These are phyloP conservation scores for Rhingia rostrata DNA, from an alignment of 2,888 invertebrate genomes.

Conservation along the genomic window DNA sequence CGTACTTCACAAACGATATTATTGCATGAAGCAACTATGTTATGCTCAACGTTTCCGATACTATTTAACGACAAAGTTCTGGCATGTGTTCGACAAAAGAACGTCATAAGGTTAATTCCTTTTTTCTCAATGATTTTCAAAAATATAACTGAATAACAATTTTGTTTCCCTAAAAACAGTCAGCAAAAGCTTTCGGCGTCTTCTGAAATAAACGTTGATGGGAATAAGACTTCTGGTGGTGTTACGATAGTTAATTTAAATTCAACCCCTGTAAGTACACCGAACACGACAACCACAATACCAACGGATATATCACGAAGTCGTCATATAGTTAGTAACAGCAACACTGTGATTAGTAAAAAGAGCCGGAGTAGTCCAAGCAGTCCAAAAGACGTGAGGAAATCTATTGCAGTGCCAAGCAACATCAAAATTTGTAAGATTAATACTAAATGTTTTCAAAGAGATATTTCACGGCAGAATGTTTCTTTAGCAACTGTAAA, in stretches of 20 bases:
- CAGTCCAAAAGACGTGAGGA: constrained; percentile 77
- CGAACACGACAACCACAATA: constrained; percentile 43
- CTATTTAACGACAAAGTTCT: constrained; percentile 92
- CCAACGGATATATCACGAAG: constrained; percentile 56
- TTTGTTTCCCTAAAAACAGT: constrained; percentile 72
- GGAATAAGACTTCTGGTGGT: constrained; percentile 89
- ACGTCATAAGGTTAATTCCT: constrained; percentile 81
- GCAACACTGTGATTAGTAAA: constrained; percentile 75
- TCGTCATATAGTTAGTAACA: constrained; percentile 63
- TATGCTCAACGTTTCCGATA: constrained; percentile 91
- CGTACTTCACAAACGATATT: constrained; percentile 89
- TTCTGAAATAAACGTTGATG: constrained; percentile 82
- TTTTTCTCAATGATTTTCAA: background rate
- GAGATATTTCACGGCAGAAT: background rate
- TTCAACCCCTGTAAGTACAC: constrained; percentile 79
- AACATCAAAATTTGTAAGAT: constrained; percentile 79
- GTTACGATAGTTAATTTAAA: constrained; percentile 92
- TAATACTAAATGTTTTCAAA: background rate
- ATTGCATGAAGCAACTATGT: constrained; percentile 90
- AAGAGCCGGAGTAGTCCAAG: constrained; percentile 78
- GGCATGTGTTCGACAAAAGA: constrained; percentile 88
- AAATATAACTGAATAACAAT: constrained; percentile 3
- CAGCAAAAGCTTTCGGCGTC: constrained; percentile 79
- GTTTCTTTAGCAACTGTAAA: constrained; percentile 75
- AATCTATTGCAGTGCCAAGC: constrained; percentile 66